Conservation (phyloP, 2,888 invertebrate species). For the Ectemnius continuus region DNA sequence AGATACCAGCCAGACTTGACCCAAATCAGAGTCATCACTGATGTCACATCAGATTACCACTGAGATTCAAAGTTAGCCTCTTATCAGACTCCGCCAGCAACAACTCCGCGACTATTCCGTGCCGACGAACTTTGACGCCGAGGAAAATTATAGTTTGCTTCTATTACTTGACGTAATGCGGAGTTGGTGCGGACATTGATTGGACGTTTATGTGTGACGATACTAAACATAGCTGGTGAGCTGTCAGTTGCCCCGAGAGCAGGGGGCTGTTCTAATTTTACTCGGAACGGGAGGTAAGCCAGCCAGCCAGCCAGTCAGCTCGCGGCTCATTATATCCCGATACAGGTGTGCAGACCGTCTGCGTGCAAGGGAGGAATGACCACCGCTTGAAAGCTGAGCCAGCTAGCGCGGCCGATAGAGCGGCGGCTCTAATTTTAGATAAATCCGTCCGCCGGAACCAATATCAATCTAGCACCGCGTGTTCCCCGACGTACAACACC, state of each 20-base stretch:
- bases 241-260: constrained; percentile 14
- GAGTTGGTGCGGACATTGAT: not conserved
- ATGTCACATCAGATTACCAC: too few species aligned
- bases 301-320: not conserved
- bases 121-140: too few species aligned
- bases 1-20: too few species aligned
- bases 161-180: not conserved
- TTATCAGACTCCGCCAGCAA: too few species aligned
- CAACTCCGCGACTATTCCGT: too few species aligned
- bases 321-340: constrained; percentile 3
- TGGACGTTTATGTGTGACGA: constrained; percentile 21
- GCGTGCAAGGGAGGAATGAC: constrained; percentile 17
- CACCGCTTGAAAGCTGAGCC: too few species aligned
- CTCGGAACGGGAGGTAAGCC: constrained; percentile 6
- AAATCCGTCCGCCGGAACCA: constrained; percentile 54
- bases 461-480: constrained; percentile 50
- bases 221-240: constrained; percentile 28
- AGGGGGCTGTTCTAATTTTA: constrained; percentile 47
- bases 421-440: constrained; percentile 61
- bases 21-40: too few species aligned
- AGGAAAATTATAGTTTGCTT: too few species aligned
- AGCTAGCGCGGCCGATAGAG: constrained; percentile 32
- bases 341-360: constrained; percentile 11
- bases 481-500: constrained; percentile 20
- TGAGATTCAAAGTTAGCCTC: too few species aligned